Conservation (phyloP, 2,113 vertebrate species). For the Alethe diademata region DNA sequence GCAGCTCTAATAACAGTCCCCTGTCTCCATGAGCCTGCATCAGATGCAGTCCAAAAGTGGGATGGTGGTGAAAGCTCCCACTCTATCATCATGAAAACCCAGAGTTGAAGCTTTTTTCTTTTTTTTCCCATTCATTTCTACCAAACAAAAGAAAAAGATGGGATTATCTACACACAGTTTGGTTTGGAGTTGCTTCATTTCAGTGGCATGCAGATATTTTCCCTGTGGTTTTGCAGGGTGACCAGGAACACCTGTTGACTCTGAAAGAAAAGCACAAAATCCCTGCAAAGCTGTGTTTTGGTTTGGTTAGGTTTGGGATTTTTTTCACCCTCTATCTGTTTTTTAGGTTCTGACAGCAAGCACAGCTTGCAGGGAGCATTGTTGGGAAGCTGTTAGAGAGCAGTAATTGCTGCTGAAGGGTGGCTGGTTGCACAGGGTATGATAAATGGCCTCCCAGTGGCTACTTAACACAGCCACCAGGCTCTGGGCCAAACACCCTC, state of each 20-base stretch:
- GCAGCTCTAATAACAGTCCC: conserved; percentile 17
- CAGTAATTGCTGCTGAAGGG: not conserved
- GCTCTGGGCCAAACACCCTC: not conserved
- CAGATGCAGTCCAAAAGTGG: conserved; percentile 2
- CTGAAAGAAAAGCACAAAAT: not conserved
- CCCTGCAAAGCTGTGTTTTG: not conserved
- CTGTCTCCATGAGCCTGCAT: conserved; percentile 13
- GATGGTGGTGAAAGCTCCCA: not conserved
- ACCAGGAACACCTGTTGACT: not conserved
- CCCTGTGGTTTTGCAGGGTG: not conserved
- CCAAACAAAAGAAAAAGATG: not conserved
- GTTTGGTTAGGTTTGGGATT: not conserved
- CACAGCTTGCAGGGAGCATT: not conserved
- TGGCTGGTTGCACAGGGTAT: not conserved
- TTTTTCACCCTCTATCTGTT: not conserved
- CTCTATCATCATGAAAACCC: conserved; percentile 18
- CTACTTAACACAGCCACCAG: not conserved
- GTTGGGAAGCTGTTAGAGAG: not conserved
- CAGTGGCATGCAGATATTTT: not conserved
- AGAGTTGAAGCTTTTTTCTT: not conserved
- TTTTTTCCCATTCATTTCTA: not conserved
- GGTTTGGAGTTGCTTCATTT: not conserved
- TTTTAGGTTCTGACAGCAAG: not conserved
- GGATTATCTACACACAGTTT: not conserved
- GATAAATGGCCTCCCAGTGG: not conserved